Evolutionary conservation across 2,113 vertebrate genomes (phyloP).

Genomic region (Perca flavescens): DNA sequence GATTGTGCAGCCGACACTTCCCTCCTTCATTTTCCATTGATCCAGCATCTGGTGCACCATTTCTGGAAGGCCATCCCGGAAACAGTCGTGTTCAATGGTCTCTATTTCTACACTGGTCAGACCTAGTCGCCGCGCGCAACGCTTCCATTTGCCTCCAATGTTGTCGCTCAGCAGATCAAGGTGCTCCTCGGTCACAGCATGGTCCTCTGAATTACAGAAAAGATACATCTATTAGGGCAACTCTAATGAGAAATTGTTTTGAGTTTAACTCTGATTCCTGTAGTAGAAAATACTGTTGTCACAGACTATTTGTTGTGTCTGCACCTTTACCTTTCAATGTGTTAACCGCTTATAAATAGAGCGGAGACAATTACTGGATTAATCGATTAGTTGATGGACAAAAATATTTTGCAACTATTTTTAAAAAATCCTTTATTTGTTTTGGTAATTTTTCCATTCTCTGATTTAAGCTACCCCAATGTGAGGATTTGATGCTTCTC

Average conservation of each 20-base stretch:
- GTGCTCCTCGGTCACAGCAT: slow-evolving; percentile 81
- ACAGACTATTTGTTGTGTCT: not conserved
- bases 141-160: slow-evolving; percentile 90
- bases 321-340: not conserved
- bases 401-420: not conserved
- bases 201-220: slow-evolving; percentile 69
- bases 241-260: not conserved
- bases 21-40: slow-evolving; percentile 92
- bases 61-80: slow-evolving; percentile 91
- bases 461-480: no score
- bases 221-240: not conserved
- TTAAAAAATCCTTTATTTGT: not conserved
- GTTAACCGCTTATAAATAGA: not conserved
- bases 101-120: slow-evolving; percentile 89
- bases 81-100: slow-evolving; percentile 91
- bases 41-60: slow-evolving; percentile 95
- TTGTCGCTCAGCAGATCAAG: slow-evolving; percentile 90
- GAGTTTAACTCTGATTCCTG: not conserved
- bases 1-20: slow-evolving; percentile 88
- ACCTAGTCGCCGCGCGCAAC: slow-evolving; percentile 88
- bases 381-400: not conserved
- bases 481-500: not conserved
- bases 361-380: not conserved
- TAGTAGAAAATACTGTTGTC: not conserved
- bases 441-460: not conserved